A percentile compares a stretch with the other conserved stretches of the same genome.
Conservation (phyloP, 37 sponge, comb jelly and placozoan genomes). For the Chondrilla cf. caribensis region DNA sequence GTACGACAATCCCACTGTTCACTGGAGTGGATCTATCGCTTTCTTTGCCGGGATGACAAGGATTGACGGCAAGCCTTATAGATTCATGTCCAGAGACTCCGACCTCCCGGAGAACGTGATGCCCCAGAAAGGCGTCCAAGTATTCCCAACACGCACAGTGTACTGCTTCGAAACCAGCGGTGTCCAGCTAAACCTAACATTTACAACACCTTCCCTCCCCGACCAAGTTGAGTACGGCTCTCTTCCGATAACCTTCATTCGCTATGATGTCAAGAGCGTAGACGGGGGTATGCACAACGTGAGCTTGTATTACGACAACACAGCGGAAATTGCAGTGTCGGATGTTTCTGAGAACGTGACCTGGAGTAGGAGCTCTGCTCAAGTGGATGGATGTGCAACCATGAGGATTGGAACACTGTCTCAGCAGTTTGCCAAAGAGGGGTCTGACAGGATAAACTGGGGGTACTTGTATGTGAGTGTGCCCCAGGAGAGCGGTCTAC, state of each 20-base stretch:
- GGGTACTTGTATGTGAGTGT: slow-evolving; percentile 58
- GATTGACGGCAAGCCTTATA: slow-evolving; percentile 49
- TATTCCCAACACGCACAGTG: slow-evolving; percentile 66
- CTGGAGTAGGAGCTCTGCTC: slow-evolving; percentile 23
- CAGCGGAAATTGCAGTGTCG: slow-evolving; percentile 54
- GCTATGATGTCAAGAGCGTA: slow-evolving; percentile 26
- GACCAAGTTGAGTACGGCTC: background rate
- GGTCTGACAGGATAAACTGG: slow-evolving; percentile 70
- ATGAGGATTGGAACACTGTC: slow-evolving; percentile 54
- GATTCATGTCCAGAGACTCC: slow-evolving; percentile 39
- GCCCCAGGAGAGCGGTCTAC: background rate
- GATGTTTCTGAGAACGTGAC: slow-evolving; percentile 27
- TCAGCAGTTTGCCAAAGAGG: slow-evolving; percentile 31
- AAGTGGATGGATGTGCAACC: slow-evolving; percentile 8
- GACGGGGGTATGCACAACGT: slow-evolving; percentile 59
- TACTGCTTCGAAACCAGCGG: slow-evolving; percentile 58
- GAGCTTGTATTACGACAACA: slow-evolving; percentile 71
- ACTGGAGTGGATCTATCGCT: slow-evolving; percentile 58
- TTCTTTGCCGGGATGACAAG: slow-evolving; percentile 51
- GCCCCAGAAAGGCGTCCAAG: slow-evolving; percentile 14
- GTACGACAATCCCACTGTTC: slow-evolving; percentile 55
- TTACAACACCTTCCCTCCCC: slow-evolving; percentile 52
- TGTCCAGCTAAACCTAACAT: slow-evolving; percentile 48
- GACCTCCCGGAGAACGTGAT: slow-evolving; percentile 18
- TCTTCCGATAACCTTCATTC: slow-evolving; percentile 51